phyloP scores from a whole-genome alignment of 2,797 vertebrate genomes.

The Manis crassicaudata region DNA sequence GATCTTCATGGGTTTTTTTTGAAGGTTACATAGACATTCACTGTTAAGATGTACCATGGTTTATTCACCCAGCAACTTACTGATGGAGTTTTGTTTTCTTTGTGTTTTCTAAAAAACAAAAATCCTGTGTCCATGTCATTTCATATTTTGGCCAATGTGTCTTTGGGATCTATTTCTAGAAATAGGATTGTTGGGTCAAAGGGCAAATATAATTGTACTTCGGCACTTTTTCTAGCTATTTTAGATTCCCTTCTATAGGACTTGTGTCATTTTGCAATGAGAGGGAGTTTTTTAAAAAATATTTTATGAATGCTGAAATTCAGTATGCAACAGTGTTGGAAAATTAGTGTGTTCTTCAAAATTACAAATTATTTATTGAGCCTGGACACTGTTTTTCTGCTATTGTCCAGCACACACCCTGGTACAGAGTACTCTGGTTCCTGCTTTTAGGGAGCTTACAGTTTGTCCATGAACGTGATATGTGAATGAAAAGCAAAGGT shows the following conservation, averaged over 20 bases:
- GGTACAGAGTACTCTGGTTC: background rate
- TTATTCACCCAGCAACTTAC: background rate
- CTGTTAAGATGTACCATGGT: background rate
- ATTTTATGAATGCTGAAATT: background rate
- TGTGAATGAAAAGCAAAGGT: background rate
- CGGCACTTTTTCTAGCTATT: background rate
- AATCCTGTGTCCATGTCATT: background rate
- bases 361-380: background rate
- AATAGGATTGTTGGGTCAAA: background rate
- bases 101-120: background rate
- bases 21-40: background rate
- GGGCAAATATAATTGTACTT: background rate
- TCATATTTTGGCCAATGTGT: background rate
- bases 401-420: background rate
- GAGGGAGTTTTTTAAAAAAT: background rate
- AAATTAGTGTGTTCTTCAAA: background rate
- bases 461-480: background rate
- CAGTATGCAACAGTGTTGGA: background rate
- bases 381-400: background rate
- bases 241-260: background rate
- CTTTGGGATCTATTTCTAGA: background rate
- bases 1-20: background rate
- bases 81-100: constrained; percentile 26
- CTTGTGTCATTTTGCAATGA: background rate
- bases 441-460: background rate